Conservation (phyloP, 2,797 vertebrate genomes). For the Valencia hispanica region DNA sequence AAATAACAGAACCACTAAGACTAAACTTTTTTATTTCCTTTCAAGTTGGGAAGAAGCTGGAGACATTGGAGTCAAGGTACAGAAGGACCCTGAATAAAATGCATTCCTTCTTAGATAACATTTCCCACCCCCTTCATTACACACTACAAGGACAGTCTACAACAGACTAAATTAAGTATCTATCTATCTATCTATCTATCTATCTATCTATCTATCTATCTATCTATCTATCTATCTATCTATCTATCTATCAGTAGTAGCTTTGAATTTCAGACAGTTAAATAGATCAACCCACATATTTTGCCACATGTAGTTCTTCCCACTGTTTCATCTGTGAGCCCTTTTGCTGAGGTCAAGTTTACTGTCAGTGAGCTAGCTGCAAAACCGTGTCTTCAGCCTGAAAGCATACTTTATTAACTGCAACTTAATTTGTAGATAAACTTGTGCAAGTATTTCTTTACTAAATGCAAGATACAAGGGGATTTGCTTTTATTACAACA, state of each 20-base stretch:
- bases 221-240: neutral
- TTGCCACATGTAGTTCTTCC: too few relatives aligned
- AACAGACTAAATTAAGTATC: too few relatives aligned
- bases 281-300: too few relatives aligned
- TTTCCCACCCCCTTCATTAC: too few relatives aligned
- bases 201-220: neutral
- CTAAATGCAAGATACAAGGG: neutral
- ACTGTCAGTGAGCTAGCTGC: neutral
- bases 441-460: neutral
- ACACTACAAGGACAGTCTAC: too few relatives aligned
- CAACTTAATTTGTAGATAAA: neutral
- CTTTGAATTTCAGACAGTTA: too few relatives aligned
- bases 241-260: constrained; percentile 1
- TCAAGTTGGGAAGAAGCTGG: too few relatives aligned
- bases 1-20: too few relatives aligned
- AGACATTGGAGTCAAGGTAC: too few relatives aligned
- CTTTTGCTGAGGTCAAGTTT: neutral
- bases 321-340: neutral
- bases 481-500: neutral
- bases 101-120: too few relatives aligned
- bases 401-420: neutral
- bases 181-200: neutral
- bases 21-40: too few relatives aligned
- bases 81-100: too few relatives aligned
- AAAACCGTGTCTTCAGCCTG: neutral